phyloP scores from a whole-genome alignment of 2,797 vertebrate genomes.

The Lithobates pipiens region DNA sequence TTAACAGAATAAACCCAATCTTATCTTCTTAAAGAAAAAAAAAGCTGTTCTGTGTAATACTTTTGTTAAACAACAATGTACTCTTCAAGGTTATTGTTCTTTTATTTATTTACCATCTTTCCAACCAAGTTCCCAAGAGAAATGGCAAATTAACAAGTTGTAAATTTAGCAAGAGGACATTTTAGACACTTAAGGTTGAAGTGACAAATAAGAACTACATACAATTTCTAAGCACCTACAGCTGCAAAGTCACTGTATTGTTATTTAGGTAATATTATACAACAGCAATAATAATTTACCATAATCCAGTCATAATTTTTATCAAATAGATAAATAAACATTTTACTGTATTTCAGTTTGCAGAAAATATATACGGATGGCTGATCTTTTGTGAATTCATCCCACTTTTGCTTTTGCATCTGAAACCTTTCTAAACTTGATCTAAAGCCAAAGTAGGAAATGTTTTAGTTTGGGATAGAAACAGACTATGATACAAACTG shows the following conservation, averaged over 20 bases:
- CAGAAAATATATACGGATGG: background rate
- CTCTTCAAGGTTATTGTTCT: background rate
- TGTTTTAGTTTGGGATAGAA: too few relatives aligned
- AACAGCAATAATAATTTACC: background rate
- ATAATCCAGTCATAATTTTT: background rate
- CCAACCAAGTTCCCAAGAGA: background rate
- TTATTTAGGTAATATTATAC: background rate
- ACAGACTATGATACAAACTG: too few relatives aligned
- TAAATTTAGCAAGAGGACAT: constrained; percentile 11
- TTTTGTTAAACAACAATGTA: background rate
- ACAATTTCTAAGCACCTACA: background rate
- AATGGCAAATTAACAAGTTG: background rate
- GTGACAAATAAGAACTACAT: background rate
- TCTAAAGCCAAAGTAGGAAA: too few relatives aligned
- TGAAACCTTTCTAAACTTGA: too few relatives aligned
- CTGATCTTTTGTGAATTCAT: too few relatives aligned
- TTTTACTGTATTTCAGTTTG: background rate
- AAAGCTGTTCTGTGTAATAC: background rate
- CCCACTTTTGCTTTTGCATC: too few relatives aligned
- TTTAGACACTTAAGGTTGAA: constrained; percentile 12
- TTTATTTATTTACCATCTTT: background rate
- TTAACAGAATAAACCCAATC: background rate
- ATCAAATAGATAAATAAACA: background rate
- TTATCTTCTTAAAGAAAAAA: background rate
- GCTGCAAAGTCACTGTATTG: background rate